Base-by-base conservation (phyloP, 2,888 invertebrate genomes). In the Standfussiana lucernea region DNA sequence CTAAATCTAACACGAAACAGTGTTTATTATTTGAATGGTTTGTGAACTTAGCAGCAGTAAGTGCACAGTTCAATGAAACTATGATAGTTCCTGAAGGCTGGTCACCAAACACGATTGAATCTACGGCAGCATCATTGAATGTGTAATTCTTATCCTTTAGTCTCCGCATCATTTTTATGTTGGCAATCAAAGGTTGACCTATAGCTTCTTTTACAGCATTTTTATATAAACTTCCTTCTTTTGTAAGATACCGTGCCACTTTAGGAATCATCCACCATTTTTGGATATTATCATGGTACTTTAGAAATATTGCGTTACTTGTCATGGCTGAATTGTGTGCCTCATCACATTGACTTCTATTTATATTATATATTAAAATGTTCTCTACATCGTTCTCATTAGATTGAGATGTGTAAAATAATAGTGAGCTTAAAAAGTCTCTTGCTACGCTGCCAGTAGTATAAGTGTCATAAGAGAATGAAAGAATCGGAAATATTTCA, bases 351-450 rank as follows among this genome's bases (percentile, higher is more conserved):
- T 47, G 53, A 35, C 11, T 32, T 8, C 69, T 64, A 45, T 37
- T 35, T 24, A 78, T 78, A 28, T 78, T 75, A 24, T 69, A 13
- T 35, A n/a, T 70, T 59, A 75, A 59, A 24, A 21, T 28, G 32
- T 66, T 40, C 37, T 78, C 80, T 0, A 84, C 70, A 0, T 53
- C 32, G 18, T n/a, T 24, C 32, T 80, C 77, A 45, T 83, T 72
- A n/a, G 56, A 47, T 62, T 84, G 83, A 40, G 73, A 80, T 21
- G 76, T 69, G 42, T 77, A 83, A 73, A 84, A 79, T 35, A 84
- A 69, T 69, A 86, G 40, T 24, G 53, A 69, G 4, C 66, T 67
- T 10, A 84, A 77, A 61, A 84, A 75, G 1, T 59, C 64, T 15
- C 2, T 71, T n/a, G 24, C n/a, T 7, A 47, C 67, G 0, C 4